phyloP scores from a whole-genome alignment of 2,113 vertebrate species.

The Psilopsiagon aurifrons region DNA sequence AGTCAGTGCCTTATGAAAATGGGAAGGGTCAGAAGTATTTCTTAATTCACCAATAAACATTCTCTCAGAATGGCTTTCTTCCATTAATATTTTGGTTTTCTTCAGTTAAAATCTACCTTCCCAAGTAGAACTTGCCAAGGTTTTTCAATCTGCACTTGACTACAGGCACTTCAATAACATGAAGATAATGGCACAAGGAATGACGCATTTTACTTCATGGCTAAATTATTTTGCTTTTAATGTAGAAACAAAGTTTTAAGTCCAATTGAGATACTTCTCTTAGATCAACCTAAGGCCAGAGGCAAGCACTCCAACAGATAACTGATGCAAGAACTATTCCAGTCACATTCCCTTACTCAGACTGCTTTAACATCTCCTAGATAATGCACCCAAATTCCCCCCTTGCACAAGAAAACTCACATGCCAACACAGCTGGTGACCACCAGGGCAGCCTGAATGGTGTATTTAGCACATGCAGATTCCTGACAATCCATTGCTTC shows the following conservation, averaged over 20 bases:
- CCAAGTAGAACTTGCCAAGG: background rate
- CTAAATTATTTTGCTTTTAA: background rate
- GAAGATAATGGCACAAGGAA: background rate
- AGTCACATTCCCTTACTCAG: background rate
- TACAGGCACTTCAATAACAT: background rate
- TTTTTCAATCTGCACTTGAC: background rate
- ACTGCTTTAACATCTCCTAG: background rate
- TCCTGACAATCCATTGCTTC: background rate
- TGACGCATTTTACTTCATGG: background rate
- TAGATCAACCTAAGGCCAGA: background rate
- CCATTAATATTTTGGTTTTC: background rate
- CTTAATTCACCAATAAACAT: background rate
- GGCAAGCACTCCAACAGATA: background rate
- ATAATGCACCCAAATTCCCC: background rate
- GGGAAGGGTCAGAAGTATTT: background rate
- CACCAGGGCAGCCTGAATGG: background rate
- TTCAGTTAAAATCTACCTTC: background rate
- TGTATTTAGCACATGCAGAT: background rate
- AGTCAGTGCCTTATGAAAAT: background rate
- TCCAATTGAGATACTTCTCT: background rate
- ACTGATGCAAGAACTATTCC: background rate
- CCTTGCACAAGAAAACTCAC: background rate
- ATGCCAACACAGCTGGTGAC: background rate
- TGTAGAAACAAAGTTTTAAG: conserved; percentile 6
- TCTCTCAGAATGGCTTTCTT: background rate